A percentile compares a stretch with the other conserved stretches of the same genome.
phyloP scores from a whole-genome alignment of 2,113 vertebrate species.

The Datnioides undecimradiatus region DNA sequence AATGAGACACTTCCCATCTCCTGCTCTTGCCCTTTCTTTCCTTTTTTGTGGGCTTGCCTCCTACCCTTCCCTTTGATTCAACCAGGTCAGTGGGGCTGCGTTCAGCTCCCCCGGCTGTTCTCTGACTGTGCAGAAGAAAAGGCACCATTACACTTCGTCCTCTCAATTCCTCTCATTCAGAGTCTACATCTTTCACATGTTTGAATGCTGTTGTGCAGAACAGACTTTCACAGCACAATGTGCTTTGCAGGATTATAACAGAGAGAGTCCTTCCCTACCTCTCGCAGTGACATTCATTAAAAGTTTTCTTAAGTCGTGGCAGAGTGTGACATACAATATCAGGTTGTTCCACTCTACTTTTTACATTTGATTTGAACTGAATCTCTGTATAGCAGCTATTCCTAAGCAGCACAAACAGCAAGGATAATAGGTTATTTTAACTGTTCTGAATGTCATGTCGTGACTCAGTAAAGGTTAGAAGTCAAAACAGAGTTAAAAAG shows the following conservation, averaged over 20 bases:
- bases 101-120: slow-evolving; percentile 60
- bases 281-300: slow-evolving; percentile 63
- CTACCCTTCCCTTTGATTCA: slow-evolving; percentile 57
- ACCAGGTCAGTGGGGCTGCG: slow-evolving; percentile 57
- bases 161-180: slow-evolving; percentile 24
- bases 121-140: slow-evolving; percentile 50
- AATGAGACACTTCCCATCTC: slow-evolving; percentile 61
- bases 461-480: slow-evolving; percentile 15
- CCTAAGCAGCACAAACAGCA: slow-evolving; percentile 15
- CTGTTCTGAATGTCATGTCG: slow-evolving; percentile 12
- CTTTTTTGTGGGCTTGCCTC: slow-evolving; percentile 26
- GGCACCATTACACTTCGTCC: slow-evolving; percentile 38
- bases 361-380: slow-evolving; percentile 48
- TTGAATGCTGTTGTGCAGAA: slow-evolving; percentile 19
- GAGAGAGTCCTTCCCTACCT: slow-evolving; percentile 8
- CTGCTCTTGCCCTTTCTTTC: slow-evolving; percentile 27
- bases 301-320: slow-evolving; percentile 57
- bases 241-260: slow-evolving; percentile 41
- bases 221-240: slow-evolving; percentile 17
- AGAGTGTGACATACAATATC: slow-evolving; percentile 38
- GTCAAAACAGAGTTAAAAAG: slow-evolving; percentile 20
- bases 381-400: slow-evolving; percentile 27
- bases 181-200: slow-evolving; percentile 33
- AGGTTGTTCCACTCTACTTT: slow-evolving; percentile 46
- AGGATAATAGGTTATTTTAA: slow-evolving; percentile 30